Conservation (phyloP, 2,113 vertebrate genomes). For the Telmatochromis sp. region DNA sequence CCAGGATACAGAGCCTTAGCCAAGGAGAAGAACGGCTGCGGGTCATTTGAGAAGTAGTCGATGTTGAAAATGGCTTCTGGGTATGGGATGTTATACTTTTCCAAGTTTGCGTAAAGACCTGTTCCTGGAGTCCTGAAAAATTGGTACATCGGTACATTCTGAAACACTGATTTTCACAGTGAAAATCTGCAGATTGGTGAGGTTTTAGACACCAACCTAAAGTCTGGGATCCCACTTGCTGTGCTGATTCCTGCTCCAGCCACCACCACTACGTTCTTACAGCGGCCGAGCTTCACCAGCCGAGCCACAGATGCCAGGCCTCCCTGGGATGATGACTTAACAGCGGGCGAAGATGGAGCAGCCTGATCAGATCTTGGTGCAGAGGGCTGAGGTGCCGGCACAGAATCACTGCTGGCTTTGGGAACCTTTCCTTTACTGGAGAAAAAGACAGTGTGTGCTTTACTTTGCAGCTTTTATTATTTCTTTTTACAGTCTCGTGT, state of each 20-base stretch:
- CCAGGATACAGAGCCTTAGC: constrained; percentile 73
- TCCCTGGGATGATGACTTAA: background rate
- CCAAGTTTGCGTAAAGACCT: constrained; percentile 71
- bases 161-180: background rate
- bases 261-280: constrained; percentile 73
- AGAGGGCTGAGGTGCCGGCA: background rate
- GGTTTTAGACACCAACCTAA: constrained; percentile 54
- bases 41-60: constrained; percentile 67
- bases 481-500: background rate
- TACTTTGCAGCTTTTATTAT: background rate
- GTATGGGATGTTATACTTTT: constrained; percentile 71
- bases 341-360: background rate
- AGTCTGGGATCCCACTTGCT: constrained; percentile 77
- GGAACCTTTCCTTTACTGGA: constrained; percentile 39
- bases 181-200: background rate
- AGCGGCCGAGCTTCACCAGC: constrained; percentile 65
- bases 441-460: background rate
- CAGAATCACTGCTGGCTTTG: background rate
- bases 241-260: constrained; percentile 78
- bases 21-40: constrained; percentile 70
- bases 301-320: constrained; percentile 70
- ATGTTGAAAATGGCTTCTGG: constrained; percentile 75
- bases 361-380: background rate
- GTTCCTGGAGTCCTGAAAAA: constrained; percentile 71
- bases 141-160: background rate